Evolutionary conservation across 2,113 vertebrate genomes (phyloP).

Genomic region (Sinocyclocheilus anophthalmus): DNA sequence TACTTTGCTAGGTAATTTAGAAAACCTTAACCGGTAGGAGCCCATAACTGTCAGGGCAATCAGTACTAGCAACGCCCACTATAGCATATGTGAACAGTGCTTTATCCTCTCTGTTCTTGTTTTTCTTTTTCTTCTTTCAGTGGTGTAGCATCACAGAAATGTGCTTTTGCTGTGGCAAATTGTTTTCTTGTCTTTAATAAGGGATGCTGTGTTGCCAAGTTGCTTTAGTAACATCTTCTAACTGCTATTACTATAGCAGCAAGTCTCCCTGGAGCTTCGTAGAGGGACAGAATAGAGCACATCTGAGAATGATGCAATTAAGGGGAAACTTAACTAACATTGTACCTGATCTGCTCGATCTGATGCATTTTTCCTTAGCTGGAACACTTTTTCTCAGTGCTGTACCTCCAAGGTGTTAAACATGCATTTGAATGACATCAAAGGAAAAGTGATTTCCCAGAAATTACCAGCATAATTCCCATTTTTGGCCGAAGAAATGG

Average conservation of each 20-base stretch:
- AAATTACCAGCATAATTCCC: conserved; percentile 33
- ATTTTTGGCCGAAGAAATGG: conserved; percentile 19
- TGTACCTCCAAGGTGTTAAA: not conserved
- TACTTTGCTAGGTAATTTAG: too few species aligned
- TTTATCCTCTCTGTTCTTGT: not conserved
- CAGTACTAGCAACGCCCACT: not conserved
- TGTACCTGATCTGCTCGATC: not conserved
- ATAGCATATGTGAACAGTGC: not conserved
- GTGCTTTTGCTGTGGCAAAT: not conserved
- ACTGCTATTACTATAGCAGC: not conserved
- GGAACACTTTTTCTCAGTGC: not conserved
- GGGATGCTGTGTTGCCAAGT: not conserved
- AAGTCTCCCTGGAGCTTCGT: conserved; percentile 1
- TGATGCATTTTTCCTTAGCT: not conserved
- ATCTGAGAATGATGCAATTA: conserved; percentile 34
- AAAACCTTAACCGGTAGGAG: too few species aligned
- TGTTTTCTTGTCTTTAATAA: conserved; percentile 9
- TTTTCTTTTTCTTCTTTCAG: not conserved
- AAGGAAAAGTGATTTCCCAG: conserved; percentile 16
- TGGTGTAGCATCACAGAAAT: not conserved
- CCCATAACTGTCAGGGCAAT: not conserved
- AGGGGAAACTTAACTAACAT: not conserved
- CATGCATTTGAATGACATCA: conserved; percentile 1
- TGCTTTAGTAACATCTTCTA: conserved; percentile 15
- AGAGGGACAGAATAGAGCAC: not conserved